Percentiles rank a stretch among this genome's conserved stretches.
Evolutionary conservation across 2,888 invertebrate species (phyloP).

Genomic region (Falcaria lacertinaria): DNA sequence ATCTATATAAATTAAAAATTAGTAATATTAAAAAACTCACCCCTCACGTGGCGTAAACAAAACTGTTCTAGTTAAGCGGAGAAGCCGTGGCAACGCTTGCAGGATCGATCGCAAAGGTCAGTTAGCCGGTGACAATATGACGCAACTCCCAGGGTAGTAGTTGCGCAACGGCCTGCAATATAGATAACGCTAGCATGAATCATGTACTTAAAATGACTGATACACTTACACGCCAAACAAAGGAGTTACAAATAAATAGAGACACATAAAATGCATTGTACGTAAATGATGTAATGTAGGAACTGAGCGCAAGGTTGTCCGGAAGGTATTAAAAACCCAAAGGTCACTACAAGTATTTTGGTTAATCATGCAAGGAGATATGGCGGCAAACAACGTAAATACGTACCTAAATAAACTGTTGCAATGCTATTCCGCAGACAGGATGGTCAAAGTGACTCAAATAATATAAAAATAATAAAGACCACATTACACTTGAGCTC

Average conservation of each 20-base stretch:
- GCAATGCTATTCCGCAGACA: too few species aligned
- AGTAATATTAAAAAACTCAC: slow-evolving; percentile 3
- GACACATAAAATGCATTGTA: slow-evolving; percentile 53
- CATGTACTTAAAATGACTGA: not conserved
- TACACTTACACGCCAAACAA: slow-evolving; percentile 35
- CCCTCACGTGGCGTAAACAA: slow-evolving; percentile 6
- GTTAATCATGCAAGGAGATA: slow-evolving; percentile 33
- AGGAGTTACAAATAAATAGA: slow-evolving; percentile 43
- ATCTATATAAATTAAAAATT: not conserved
- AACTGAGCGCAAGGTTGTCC: slow-evolving; percentile 67
- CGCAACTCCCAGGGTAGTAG: slow-evolving; percentile 53
- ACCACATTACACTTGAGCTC: too few species aligned
- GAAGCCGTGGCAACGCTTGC: slow-evolving; percentile 18
- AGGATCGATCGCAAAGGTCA: slow-evolving; percentile 74
- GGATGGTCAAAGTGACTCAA: too few species aligned
- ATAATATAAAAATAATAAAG: not conserved
- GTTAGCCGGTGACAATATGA: slow-evolving; percentile 54
- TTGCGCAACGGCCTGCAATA: slow-evolving; percentile 66
- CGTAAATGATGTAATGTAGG: slow-evolving; percentile 71
- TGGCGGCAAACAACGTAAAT: too few species aligned
- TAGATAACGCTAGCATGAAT: not conserved
- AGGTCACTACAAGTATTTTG: slow-evolving; percentile 59
- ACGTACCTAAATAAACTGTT: too few species aligned
- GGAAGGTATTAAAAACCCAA: slow-evolving; percentile 57
- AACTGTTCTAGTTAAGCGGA: not conserved